These are phyloP conservation scores for Apodemus agrarius DNA, from an alignment of 2,797 vertebrate genomes.

Conservation along the genomic window DNA sequence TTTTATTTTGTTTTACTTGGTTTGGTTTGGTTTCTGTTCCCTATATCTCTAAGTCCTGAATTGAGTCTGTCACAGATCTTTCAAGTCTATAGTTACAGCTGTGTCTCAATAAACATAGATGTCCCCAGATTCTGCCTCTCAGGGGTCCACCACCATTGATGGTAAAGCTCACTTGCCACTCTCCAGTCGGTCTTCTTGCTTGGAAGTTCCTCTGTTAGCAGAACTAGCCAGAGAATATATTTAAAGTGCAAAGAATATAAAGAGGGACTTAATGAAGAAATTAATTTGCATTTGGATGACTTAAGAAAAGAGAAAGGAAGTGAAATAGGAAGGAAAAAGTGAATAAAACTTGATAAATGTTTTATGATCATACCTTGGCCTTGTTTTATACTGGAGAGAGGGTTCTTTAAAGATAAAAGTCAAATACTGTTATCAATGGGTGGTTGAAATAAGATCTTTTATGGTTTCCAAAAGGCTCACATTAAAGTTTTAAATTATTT, in stretches of 20 bases:
- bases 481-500: conserved; percentile 33
- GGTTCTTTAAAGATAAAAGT: background rate
- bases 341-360: background rate
- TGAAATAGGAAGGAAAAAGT: background rate
- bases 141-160: background rate
- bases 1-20: background rate
- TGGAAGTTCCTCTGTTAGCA: background rate
- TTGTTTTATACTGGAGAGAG: background rate
- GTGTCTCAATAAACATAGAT: background rate
- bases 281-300: background rate
- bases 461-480: background rate
- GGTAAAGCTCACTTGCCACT: background rate
- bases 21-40: background rate
- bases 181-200: background rate
- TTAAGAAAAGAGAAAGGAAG: background rate
- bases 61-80: background rate
- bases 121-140: background rate
- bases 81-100: background rate
- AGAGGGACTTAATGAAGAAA: background rate
- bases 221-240: background rate
- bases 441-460: background rate
- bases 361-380: background rate
- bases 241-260: background rate
- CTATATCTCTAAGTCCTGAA: background rate
- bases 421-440: background rate